A percentile compares a stretch with the other conserved stretches of the same genome.
phyloP scores from a whole-genome alignment of 2,888 invertebrate species.

The Rhingia campestris region DNA sequence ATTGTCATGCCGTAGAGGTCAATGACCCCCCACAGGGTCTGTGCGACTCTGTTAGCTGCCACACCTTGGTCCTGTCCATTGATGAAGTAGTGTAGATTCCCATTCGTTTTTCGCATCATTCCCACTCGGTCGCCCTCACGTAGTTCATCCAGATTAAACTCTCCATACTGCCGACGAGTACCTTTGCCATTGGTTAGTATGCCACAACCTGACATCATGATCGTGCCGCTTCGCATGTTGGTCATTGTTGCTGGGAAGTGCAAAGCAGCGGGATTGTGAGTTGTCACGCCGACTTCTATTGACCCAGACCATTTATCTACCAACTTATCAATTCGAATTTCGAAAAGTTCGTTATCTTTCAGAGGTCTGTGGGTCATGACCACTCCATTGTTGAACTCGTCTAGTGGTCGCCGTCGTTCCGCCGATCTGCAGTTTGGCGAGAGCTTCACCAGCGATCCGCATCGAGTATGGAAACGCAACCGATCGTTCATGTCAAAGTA shows the following conservation, averaged over 20 bases:
- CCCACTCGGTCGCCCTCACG: conserved; percentile 96
- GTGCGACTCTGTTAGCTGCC: conserved; percentile 91
- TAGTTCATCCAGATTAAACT: conserved; percentile 96
- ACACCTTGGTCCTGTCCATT: conserved; percentile 96
- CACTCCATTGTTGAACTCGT: conserved; percentile 98
- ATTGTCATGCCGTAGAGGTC: conserved; percentile 98
- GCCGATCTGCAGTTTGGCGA: conserved; percentile 92
- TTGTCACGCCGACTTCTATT: conserved; percentile 93
- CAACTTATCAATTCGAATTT: conserved; percentile 95
- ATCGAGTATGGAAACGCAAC: conserved; percentile 93
- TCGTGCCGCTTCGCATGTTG: conserved; percentile 95
- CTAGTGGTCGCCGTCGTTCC: conserved; percentile 92
- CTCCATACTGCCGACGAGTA: conserved; percentile 94
- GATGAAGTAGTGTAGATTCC: conserved; percentile 95
- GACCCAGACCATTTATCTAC: conserved; percentile 95
- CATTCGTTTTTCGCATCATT: conserved; percentile 92
- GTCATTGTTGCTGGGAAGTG: conserved; percentile 99
- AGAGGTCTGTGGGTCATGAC: conserved; percentile 96
- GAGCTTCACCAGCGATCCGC: conserved; percentile 93
- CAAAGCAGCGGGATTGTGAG: conserved; percentile 94
- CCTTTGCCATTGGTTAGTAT: conserved; percentile 98
- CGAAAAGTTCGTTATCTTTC: conserved; percentile 94
- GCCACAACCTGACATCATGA: conserved; percentile 98
- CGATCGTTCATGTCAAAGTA: conserved; percentile 84
- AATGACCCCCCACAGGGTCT: conserved; percentile 95